Base-by-base conservation (phyloP, 2,797 vertebrate species). In the Emydoidea blandingii region DNA sequence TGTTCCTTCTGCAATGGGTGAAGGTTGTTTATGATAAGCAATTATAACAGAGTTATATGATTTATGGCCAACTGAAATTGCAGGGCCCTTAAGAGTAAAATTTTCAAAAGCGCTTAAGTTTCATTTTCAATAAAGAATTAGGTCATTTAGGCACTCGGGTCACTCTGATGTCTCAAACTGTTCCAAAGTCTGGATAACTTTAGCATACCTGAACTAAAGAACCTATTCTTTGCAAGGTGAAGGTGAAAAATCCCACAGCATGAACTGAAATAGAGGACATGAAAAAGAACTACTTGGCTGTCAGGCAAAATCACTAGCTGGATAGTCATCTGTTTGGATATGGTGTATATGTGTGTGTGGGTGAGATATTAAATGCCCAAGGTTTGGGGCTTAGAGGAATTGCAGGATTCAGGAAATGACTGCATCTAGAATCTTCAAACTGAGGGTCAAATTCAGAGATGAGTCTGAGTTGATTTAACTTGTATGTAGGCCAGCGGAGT, bases 241-340 rank as follows among this genome's bases (percentile, higher is more conserved):
- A 76, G 74, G 44, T 27, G 25, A 76, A 76, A 47, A 29, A 76
- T 76, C 44, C 27, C 85, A 54, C 27, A 82, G 15, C 23, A 12
- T 65, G 92, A 93, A 34, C 53, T 16, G 82, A 94, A 93, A 80
- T 50, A 88, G 85, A 95, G 88, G 25, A 54, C 94, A 79, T 78
- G 21, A 91, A 94, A 92, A 74, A 72, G 68, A 41, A 41, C 10
- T 25, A n/a, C 37, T 72, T 72, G 10, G n/a, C 19, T 72, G n/a
- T 72, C 5, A 23, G 65, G 68, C 68, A 57, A 91, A 84, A 96
- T 74, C 1, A 80, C 34, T 37, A 79, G 6, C 54, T 84, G 15
- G 54, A 87, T 78, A 18, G 9, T 78, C 74, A 53, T 74, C 29
- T 80, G 68, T 72, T 37, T 72, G 68, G 11, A 72, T 72, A n/a